Base-by-base conservation (phyloP, 92 coral and sea anemone genomes). In the Virgularia gustaviana region DNA sequence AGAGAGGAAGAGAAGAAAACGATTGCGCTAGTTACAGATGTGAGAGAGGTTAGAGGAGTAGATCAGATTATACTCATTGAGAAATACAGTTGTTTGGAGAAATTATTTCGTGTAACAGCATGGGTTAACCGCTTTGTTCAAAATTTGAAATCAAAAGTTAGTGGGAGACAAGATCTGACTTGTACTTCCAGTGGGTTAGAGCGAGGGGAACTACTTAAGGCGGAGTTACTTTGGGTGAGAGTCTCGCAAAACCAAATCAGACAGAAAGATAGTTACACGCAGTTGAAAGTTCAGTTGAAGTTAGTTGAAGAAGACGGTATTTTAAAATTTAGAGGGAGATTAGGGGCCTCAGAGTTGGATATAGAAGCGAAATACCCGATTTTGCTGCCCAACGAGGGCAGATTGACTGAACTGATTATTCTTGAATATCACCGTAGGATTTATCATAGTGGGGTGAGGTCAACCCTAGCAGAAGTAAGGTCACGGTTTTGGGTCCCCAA, bases 391-490 rank as follows among this genome's bases (percentile, higher is more conserved):
- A 30, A 62, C 31, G 19, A 47, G 7, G 70, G 75, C 45, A 68
- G 15, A 8, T 60, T 85, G 58, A 70, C 83, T n/a, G 63, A 81
- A 30, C 57, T 81, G 7, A 33, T 85, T 18, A 71, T 85, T 2
- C 6, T 9, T 11, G 81, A 80, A 2, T 49, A 72, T 67, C 89
- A 85, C 29, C 58, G 71, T 9, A 57, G 83, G 53, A 78, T 85
- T 24, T 53, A 35, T 81, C 86, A 77, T 36, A 24, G 42, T 29
- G 83, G 89, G n/a, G 83, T 85, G 13, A 81, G 77, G 77, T 83
- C 76, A 10, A 85, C 83, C 4, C 36, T 76, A 11, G 66, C 81
- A 2, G 81, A 85, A 49, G 15, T 85, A 37, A 31, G 83, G 30
- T 36, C 64, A 32, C 70, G 44, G 13, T 76, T 60, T 47, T 85